Base-by-base conservation (phyloP, 2,888 invertebrate species). In the Erebia ligea region DNA sequence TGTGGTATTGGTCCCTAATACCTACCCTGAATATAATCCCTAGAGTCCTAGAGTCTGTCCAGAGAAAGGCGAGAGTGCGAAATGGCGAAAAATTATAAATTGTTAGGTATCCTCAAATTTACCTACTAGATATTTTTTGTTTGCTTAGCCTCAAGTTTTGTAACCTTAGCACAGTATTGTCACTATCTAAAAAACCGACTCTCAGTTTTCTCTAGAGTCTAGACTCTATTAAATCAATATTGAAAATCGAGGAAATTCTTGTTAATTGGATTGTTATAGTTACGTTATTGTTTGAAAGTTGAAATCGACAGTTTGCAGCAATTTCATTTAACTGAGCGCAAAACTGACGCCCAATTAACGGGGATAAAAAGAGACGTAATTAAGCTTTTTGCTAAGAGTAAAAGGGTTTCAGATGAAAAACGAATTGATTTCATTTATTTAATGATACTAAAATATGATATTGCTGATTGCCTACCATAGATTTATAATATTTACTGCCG, bases 361-460 rank as follows among this genome's bases (percentile, higher is more conserved):
- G 57, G 72, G 74, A 72, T 76, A 75, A 77, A 74, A 73, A 71
- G 71, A 76, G 75, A 73, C 69, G 72, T 77, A 76, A 79, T 79
- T 77, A 76, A 78, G 72, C 71, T 67, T 69, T 74, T 78, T 69
- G 74, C 77, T 75, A 6, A 34, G 34, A 6, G 34, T 34, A 72
- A 77, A 77, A 76, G 72, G 76, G 73, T 73, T 78, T 74, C 75
- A 57, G 72, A 73, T 75, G 73, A 77, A 75, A 72, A 77, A 77
- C 63, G 76, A 76, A 77, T 76, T 76, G 74, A 76, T 76, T 78
- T 75, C 59, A 56, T 54, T 66, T 56, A 56, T 34, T 45, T 54
- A 42, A 42, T n/a, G 59, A 34, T 34, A 34, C 34, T 5, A 6
- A 34, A 34, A 34, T 34, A 34, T 34, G 34, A 34, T 34, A 34